Base-by-base conservation (phyloP, 2,113 vertebrate genomes). In the Odontophorus gujanensis region DNA sequence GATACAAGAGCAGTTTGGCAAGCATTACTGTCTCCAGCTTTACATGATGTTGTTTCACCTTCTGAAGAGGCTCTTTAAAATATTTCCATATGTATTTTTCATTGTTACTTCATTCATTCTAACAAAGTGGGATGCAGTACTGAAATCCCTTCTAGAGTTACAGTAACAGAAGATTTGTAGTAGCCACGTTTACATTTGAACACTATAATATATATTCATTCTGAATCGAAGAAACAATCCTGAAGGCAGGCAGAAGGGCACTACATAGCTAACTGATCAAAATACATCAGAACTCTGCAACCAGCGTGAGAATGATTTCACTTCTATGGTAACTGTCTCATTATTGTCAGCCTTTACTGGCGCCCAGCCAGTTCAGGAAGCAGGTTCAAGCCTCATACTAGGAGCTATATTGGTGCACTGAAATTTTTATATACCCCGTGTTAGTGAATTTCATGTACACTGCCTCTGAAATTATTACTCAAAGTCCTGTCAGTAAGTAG, bases 201-300 rank as follows among this genome's bases (percentile, higher is more conserved):
- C n/a, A 34, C 6, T 61, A 6, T 34, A 40, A 78, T 58, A 12
- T 1, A 61, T 1, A 65, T 12, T 48, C 7, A 11, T 69, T 73
- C 89, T 62, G 40, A 76, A 85, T 72, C 62, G 72, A 75, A 20
- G 68, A 67, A 61, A 85, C 88, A 40, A 87, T 90, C 45, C 65
- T 43, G 76, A 87, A 88, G 75, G 69, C 91, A 89, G n/a, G 5
- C 36, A 88, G 68, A 76, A 89, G 40, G 73, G n/a, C 65, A 75
- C 20, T 74, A 71, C 19, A 11, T 45, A 50, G 51, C 71, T 38
- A 90, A 51, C 26, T 36, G 57, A 53, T 78, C 94, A 89, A 75
- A 94, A 90, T 66, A 7, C 42, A 80, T 85, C n/a, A 66, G 58
- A 85, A 78, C 57, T n/a, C 72, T 65, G 68, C 74, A 89, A 40